Conservation (phyloP, 92 coral and sea anemone species). For the Meandrina meandrites region DNA sequence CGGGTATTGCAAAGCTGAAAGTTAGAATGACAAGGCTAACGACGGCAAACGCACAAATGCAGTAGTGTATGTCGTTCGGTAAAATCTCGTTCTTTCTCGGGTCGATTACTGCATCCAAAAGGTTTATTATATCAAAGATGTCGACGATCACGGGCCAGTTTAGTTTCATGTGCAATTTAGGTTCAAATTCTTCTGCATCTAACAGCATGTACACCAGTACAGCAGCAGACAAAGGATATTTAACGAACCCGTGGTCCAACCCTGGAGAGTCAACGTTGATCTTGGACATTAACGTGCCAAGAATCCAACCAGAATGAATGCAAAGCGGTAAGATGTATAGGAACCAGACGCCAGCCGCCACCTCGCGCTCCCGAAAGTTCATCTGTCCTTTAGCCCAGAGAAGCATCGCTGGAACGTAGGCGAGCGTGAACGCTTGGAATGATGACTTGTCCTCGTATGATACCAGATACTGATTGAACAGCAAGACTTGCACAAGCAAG, state of each 20-base stretch:
- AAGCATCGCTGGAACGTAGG: constrained; percentile 33
- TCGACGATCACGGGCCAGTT: constrained; percentile 38
- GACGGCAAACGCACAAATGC: constrained; percentile 29
- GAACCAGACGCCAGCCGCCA: constrained; percentile 52
- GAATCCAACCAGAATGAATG: constrained; percentile 46
- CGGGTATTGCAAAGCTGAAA: constrained; percentile 32
- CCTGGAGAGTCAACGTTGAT: constrained; percentile 23
- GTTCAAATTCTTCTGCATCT: constrained; percentile 37
- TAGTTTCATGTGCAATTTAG: constrained; percentile 1
- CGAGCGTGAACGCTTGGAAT: constrained; percentile 40
- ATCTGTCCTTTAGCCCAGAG: constrained; percentile 50
- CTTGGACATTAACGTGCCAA: constrained; percentile 28
- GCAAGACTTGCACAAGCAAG: constrained; percentile 18
- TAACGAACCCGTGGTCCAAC: constrained; percentile 38
- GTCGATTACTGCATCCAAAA: constrained; percentile 39
- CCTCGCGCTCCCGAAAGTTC: constrained; percentile 24
- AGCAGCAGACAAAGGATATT: constrained; percentile 25
- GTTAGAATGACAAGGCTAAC: constrained; percentile 27
- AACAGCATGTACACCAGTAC: constrained; percentile 24
- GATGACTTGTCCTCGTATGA: constrained; percentile 31
- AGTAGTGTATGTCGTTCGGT: constrained; percentile 20
- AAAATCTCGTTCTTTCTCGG: constrained; percentile 16
- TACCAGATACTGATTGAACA: constrained; percentile 40
- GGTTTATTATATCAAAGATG: constrained; percentile 32
- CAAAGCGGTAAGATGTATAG: constrained; percentile 38